Conservation (phyloP, 1,140 invertebrate genomes). For the Calosoma granatense region DNA sequence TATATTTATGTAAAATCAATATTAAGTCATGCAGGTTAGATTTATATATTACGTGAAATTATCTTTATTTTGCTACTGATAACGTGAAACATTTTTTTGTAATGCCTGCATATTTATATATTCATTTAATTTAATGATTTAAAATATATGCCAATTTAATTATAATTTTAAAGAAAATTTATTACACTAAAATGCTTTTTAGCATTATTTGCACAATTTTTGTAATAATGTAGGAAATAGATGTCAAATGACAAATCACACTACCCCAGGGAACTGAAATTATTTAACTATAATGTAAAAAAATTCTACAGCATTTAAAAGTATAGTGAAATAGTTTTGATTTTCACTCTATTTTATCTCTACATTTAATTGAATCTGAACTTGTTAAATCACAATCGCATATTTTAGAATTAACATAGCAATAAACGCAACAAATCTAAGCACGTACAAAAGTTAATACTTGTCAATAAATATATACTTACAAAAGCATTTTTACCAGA, state of each 20-base stretch:
- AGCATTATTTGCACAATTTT: no score
- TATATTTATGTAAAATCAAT: not conserved
- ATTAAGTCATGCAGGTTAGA: not conserved
- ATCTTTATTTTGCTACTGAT: not conserved
- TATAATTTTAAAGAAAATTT: no score
- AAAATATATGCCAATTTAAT: not conserved
- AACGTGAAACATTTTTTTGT: not conserved
- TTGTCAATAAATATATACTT: constrained; percentile 26
- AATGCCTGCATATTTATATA: not conserved
- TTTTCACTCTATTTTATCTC: not conserved
- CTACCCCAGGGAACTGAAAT: no score
- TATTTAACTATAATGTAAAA: no score
- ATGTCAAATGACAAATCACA: no score
- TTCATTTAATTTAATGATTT: not conserved
- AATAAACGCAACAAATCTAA: not conserved
- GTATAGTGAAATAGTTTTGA: not conserved
- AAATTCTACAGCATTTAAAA: no score
- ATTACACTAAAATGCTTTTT: no score
- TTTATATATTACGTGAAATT: no score
- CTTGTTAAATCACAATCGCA: not conserved
- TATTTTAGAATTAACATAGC: not conserved
- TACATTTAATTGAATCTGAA: not conserved
- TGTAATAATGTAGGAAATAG: no score
- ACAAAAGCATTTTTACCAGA: constrained; percentile 70
- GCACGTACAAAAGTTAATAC: no score